Percentiles rank a stretch among this genome's conserved stretches.
These are phyloP conservation scores for Mythimna impura DNA, from an alignment of 2,888 invertebrate species.

Conservation along the genomic window DNA sequence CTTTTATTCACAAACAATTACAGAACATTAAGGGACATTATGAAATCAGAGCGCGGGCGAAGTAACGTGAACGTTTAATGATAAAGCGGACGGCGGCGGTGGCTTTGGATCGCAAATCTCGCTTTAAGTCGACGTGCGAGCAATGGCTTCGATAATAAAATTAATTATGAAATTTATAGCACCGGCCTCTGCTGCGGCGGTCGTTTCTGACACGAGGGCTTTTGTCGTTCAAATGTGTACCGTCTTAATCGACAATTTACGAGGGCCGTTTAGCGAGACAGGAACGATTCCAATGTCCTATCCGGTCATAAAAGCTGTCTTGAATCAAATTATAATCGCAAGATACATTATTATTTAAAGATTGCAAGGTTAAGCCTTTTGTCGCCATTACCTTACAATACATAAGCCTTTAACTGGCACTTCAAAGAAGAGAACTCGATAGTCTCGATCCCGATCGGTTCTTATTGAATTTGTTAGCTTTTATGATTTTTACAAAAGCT, in stretches of 20 bases:
- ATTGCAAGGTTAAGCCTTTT: constrained; percentile 63
- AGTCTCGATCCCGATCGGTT: constrained; percentile 29
- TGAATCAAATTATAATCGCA: constrained; percentile 76
- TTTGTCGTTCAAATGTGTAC: constrained; percentile 82
- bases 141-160: constrained; percentile 85
- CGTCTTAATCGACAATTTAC: constrained; percentile 85
- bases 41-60: constrained; percentile 75
- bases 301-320: constrained; percentile 75
- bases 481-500: constrained; percentile 31
- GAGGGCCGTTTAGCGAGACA: constrained; percentile 76
- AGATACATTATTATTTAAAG: constrained; percentile 74
- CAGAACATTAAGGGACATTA: constrained; percentile 79
- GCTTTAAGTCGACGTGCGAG: constrained; percentile 84
- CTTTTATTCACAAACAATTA: constrained; percentile 85
- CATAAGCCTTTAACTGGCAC: constrained; percentile 49
- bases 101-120: constrained; percentile 86
- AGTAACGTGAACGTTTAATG: constrained; percentile 85
- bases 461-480: constrained; percentile 34
- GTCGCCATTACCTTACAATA: constrained; percentile 59
- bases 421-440: constrained; percentile 45
- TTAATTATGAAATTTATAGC: constrained; percentile 87
- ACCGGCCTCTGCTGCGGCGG: constrained; percentile 70
- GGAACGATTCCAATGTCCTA: constrained; percentile 70
- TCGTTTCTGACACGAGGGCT: constrained; percentile 72
- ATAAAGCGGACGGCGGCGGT: constrained; percentile 81